A percentile compares a stretch with the other conserved stretches of the same genome.
Conservation (phyloP, 2,797 vertebrate species). For the Simalia tracyae region DNA sequence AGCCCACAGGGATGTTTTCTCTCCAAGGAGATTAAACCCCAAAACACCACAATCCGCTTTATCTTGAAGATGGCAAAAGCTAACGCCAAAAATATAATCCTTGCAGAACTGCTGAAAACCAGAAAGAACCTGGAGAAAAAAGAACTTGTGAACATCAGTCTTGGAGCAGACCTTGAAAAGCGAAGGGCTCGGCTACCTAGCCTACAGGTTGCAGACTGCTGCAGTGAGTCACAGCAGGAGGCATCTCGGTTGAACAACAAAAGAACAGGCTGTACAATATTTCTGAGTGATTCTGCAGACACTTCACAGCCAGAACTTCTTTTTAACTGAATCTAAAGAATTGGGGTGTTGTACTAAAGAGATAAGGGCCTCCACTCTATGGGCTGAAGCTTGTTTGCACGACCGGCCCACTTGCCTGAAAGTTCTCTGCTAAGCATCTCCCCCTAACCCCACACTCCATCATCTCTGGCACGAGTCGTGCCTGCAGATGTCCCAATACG, state of each 20-base stretch:
- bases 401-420: too few species aligned
- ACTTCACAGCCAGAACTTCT: not conserved
- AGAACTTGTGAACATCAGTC: not conserved
- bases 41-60: not conserved
- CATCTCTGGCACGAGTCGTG: too few species aligned
- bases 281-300: not conserved
- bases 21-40: not conserved
- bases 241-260: not conserved
- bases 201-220: not conserved
- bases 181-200: not conserved
- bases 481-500: too few species aligned
- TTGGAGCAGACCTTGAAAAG: not conserved
- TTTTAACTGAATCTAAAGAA: not conserved
- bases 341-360: not conserved
- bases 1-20: not conserved
- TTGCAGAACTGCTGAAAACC: not conserved
- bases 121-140: accelerated
- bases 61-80: not conserved
- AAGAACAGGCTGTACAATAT: not conserved
- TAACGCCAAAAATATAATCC: not conserved
- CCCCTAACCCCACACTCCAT: too few species aligned
- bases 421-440: too few species aligned
- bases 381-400: too few species aligned
- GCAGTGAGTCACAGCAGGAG: accelerated
- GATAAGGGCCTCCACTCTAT: not conserved